Evolutionary conservation across 2,797 vertebrate genomes (phyloP), one percentile per base, ranked within the genome.

Genomic region (Bradypus variegatus): DNA sequence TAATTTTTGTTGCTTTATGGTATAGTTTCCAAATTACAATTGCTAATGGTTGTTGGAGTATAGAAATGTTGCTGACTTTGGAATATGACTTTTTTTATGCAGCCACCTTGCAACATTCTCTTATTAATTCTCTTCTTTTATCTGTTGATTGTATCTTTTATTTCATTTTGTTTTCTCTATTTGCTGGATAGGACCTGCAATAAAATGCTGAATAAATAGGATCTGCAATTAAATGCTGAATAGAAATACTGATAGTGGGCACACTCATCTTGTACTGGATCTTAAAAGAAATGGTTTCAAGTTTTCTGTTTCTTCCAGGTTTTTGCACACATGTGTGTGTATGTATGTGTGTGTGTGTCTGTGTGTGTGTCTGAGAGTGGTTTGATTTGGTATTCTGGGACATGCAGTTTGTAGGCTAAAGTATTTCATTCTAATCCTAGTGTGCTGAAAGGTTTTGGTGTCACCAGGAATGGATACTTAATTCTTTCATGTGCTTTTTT

Each of bases 1-100:
- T 23, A 3, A n/a, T 13, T 36, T 9, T 23, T n/a, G 36, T 62
- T 36, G 1, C 84, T 31, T 41, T 2, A 0, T 10, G 45, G 13
- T 82, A 10, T 45, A 29, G 88, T 83, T 58, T 41, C 33, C 45
- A 48, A 45, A 48, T 53, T 12, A 2, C 36, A 2, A 62, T 64
- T 87, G 92, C 91, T 45, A 8, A 29, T 41, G 7, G 19, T 75
- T 29, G 81, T 60, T 41, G 55, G 69, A 50, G 23, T 11, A 18
- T 1, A 23, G 76, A 65, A 48, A 12, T 23, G 64, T 6, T 0
- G 73, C 65, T 48, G 79, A 58, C n/a, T 76, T 27, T 2, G 50
- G 29, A 10, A 6, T 41, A 58, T 15, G 58, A 36, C 33, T 77
- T 77, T 86, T n/a, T 70, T 38, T 53, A 14, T 60, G 12, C 27